Evolutionary conservation across 2,113 vertebrate species (phyloP), one percentile per base, ranked within the genome.

Genomic region (Aleadryas rufinucha): DNA sequence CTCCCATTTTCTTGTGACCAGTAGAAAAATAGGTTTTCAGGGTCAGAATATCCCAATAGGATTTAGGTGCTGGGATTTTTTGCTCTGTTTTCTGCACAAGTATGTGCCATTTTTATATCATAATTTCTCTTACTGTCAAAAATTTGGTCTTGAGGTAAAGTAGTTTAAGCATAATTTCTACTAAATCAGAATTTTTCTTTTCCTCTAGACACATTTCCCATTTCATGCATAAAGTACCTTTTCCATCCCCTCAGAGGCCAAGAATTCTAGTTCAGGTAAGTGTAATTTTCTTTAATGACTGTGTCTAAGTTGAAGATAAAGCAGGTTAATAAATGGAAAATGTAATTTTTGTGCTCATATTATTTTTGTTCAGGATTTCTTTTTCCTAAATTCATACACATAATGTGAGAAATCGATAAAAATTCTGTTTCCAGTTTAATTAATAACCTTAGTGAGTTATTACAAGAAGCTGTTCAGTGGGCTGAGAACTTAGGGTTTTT

Each of bases 151-250:
- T 75, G 41, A 87, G 42, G 47, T 87, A 39, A 85, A 57, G 50
- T 61, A 71, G 16, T 84, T 83, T 35, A 68, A 82, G 22, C 15
- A 44, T 83, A 35, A 75, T 54, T 93, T 91, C 39, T 80, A 64
- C 76, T 95, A 83, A 95, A 91, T 88, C 5, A 10, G 26, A 85
- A 22, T 84, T 90, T 90, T 90, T 77, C 39, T 94, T 96, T 95
- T 96, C 89, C 75, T 97, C 37, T 97, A 99, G 99, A 97, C 99
- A 99, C 97, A 99, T 99, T 98, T 99, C 99, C 78, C 99, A 99
- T 97, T 99, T 99, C 98, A 99, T 99, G 99, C 99, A 99, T 97
- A 99, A 99, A 94, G 99, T 99, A 97, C 99, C 99, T 69, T 99
- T 99, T 96, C 99, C 99, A 69, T 99, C 99, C 61, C 98, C 97